phyloP scores from a whole-genome alignment of 1,140 invertebrate genomes.

The Drosophila teissieri region DNA sequence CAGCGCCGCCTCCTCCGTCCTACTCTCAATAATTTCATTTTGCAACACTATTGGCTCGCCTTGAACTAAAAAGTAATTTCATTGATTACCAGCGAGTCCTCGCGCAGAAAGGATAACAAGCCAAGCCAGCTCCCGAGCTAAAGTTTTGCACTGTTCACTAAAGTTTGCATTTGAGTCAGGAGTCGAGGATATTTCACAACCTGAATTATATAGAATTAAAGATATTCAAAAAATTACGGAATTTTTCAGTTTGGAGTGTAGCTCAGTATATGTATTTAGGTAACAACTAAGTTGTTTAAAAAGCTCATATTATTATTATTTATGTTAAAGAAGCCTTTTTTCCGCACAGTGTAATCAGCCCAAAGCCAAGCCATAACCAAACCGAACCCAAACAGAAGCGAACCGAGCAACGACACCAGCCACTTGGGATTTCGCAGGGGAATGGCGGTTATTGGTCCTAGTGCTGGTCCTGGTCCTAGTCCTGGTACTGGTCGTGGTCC shows the following conservation, averaged over 20 bases:
- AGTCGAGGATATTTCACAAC: too few relatives aligned
- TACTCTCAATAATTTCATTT: conserved; percentile 77
- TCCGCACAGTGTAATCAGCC: conserved; percentile 17
- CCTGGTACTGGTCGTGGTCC: conserved; percentile 2
- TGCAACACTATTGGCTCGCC: conserved; percentile 72
- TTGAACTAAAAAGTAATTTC: conserved; percentile 78
- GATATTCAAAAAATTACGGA: too few relatives aligned
- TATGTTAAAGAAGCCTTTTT: background rate
- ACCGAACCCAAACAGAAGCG: conserved; percentile 38
- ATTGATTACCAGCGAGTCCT: conserved; percentile 71
- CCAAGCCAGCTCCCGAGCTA: conserved; percentile 23
- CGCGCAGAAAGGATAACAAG: conserved; percentile 67
- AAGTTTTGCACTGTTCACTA: background rate
- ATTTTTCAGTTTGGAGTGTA: too few relatives aligned
- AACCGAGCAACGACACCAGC: conserved; percentile 57
- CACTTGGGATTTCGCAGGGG: conserved; percentile 56
- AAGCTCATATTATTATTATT: background rate
- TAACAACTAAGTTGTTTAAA: background rate
- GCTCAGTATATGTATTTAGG: too few relatives aligned
- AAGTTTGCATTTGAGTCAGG: background rate
- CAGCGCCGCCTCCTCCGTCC: background rate
- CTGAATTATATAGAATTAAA: too few relatives aligned
- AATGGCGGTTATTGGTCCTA: conserved; percentile 25
- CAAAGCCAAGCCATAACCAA: conserved; percentile 32
- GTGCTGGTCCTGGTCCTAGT: background rate